Percentiles rank a stretch among this genome's conserved stretches.
Conservation (phyloP, 2,113 vertebrate genomes). For the Hemiprocne comata region DNA sequence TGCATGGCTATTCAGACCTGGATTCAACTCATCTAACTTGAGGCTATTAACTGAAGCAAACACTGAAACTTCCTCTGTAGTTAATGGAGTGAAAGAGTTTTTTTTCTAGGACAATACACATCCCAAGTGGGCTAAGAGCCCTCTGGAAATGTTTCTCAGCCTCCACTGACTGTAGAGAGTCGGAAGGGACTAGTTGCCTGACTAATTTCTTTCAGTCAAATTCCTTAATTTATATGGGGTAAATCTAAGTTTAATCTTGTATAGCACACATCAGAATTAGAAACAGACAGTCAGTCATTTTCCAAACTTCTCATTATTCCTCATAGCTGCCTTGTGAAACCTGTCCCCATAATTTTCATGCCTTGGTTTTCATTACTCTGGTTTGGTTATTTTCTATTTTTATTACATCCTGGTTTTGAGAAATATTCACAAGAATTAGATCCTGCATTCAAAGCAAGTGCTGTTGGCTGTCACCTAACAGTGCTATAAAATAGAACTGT, state of each 20-base stretch:
- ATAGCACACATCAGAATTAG: neutral
- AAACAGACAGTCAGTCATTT: neutral
- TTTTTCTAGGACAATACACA: constrained; percentile 3
- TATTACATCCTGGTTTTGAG: neutral
- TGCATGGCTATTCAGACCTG: constrained; percentile 1
- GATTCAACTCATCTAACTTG: neutral
- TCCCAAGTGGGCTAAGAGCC: neutral
- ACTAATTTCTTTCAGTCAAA: neutral
- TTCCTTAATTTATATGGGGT: neutral
- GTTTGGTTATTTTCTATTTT: neutral
- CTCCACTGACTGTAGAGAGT: neutral
- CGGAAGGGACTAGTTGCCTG: neutral
- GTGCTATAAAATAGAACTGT: neutral
- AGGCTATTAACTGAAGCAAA: constrained; percentile 36
- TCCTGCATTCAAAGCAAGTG: neutral
- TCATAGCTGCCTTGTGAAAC: neutral
- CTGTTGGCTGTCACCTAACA: neutral
- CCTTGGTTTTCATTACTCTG: neutral
- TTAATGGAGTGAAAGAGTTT: constrained; percentile 33
- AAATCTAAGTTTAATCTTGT: neutral
- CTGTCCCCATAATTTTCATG: neutral
- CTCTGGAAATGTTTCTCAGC: constrained; percentile 1
- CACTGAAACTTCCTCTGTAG: neutral
- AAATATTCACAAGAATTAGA: neutral
- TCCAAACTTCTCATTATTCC: neutral